phyloP scores from a whole-genome alignment of 1,140 invertebrate species.

The Cotesia glomerata region DNA sequence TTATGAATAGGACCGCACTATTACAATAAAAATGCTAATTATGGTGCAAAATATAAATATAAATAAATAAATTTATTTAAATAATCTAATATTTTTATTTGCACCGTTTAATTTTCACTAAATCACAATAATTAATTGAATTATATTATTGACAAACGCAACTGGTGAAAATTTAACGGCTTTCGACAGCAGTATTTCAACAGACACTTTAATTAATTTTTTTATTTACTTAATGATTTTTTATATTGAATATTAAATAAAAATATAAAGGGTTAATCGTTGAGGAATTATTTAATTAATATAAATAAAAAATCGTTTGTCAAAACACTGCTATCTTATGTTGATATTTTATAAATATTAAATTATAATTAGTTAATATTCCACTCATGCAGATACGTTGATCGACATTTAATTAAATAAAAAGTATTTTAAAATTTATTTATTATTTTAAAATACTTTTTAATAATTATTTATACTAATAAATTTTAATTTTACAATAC shows the following conservation, averaged over 20 bases:
- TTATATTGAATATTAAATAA: neutral
- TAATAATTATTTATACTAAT: too few relatives aligned
- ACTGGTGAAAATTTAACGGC: neutral
- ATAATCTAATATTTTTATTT: neutral
- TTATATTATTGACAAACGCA: neutral
- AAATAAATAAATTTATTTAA: neutral
- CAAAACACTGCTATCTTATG: conserved; percentile 6
- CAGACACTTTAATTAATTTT: neutral
- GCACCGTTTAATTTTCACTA: neutral
- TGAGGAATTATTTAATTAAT: neutral
- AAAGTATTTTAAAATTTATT: too few relatives aligned
- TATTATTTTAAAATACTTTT: too few relatives aligned
- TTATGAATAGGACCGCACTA: conserved; percentile 31
- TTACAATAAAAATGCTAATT: conserved; percentile 25
- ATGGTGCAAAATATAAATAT: neutral
- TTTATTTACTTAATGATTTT: neutral
- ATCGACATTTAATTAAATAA: too few relatives aligned
- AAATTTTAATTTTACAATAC: neutral
- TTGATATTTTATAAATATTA: too few relatives aligned
- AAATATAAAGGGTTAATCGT: neutral
- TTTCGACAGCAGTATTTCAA: neutral
- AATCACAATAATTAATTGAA: conserved; percentile 6
- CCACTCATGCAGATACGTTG: too few relatives aligned
- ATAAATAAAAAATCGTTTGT: neutral
- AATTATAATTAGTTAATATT: too few relatives aligned